phyloP scores from a whole-genome alignment of 2,888 invertebrate species.

The Barypeithes pellucidus region DNA sequence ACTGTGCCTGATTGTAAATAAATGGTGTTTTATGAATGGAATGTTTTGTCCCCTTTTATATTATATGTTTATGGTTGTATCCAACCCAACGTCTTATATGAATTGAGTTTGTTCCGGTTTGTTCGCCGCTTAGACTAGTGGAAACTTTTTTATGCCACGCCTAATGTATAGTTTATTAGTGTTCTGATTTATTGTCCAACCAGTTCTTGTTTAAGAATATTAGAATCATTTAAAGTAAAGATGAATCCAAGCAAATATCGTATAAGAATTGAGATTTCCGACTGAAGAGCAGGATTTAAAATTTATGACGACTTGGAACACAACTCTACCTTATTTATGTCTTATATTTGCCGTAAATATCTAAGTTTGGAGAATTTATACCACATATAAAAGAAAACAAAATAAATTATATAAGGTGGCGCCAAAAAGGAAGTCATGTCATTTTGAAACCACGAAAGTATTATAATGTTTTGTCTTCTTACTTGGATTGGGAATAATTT shows the following conservation, averaged over 20 bases:
- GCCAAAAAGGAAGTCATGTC: background rate
- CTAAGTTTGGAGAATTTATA: conserved; percentile 25
- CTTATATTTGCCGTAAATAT: conserved; percentile 30
- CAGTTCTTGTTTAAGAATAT: background rate
- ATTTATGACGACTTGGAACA: conserved; percentile 24
- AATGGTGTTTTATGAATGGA: too few relatives aligned
- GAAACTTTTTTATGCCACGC: too few relatives aligned
- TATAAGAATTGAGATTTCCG: conserved; percentile 10
- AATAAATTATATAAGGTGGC: background rate
- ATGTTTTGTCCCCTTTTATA: too few relatives aligned
- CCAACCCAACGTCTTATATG: too few relatives aligned
- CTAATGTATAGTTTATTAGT: too few relatives aligned
- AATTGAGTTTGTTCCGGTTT: too few relatives aligned
- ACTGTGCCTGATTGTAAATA: too few relatives aligned
- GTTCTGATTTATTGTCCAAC: too few relatives aligned
- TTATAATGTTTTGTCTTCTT: too few relatives aligned
- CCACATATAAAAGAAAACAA: background rate
- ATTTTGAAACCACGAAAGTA: conserved; percentile 1
- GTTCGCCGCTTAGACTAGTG: too few relatives aligned
- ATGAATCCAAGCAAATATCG: background rate
- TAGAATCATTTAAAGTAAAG: background rate
- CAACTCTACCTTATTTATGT: conserved; percentile 30
- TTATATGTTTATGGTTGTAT: too few relatives aligned
- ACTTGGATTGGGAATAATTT: too few relatives aligned
- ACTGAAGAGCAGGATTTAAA: conserved; percentile 23